A percentile compares a stretch with the other conserved stretches of the same genome.
Conservation (phyloP, 2,888 invertebrate species). For the Agriotes lineatus region DNA sequence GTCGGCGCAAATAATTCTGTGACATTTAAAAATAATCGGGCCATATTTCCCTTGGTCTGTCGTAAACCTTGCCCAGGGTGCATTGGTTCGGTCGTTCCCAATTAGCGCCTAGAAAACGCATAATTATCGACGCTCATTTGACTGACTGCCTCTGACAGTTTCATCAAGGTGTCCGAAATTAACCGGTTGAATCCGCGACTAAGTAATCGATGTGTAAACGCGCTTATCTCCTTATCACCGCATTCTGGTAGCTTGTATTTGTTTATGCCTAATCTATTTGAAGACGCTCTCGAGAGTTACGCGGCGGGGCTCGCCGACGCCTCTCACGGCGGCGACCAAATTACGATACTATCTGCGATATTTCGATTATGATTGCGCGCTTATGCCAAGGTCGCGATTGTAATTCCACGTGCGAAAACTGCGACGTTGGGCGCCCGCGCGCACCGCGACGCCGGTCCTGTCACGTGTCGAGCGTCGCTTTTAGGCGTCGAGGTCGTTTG, state of each 20-base stretch:
- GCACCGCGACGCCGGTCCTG: slow-evolving; percentile 23
- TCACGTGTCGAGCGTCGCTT: slow-evolving; percentile 21
- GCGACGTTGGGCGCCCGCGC: slow-evolving; percentile 11
- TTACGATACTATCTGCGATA: slow-evolving; percentile 14
- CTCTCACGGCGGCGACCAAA: not conserved
- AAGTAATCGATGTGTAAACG: not conserved
- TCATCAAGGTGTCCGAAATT: not conserved
- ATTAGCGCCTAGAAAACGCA: not conserved
- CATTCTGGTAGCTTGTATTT: not conserved
- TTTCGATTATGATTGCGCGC: slow-evolving; percentile 10
- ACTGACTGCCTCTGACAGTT: too few relatives aligned
- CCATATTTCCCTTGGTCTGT: not conserved
- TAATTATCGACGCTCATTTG: not conserved
- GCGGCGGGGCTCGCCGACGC: not conserved
- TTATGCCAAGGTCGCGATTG: slow-evolving; percentile 16
- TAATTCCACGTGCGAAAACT: slow-evolving; percentile 7
- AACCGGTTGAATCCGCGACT: not conserved
- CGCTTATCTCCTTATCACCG: not conserved
- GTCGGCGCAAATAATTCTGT: not conserved
- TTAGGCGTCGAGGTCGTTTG: slow-evolving; percentile 45
- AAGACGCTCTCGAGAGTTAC: not conserved
- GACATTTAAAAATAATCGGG: slow-evolving; percentile 1
- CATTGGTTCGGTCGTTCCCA: not conserved
- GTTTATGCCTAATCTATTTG: slow-evolving; percentile 1
- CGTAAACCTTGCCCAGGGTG: not conserved